Evolutionary conservation across 1,140 invertebrate genomes (phyloP).

Genomic region (Chelonus insularis): DNA sequence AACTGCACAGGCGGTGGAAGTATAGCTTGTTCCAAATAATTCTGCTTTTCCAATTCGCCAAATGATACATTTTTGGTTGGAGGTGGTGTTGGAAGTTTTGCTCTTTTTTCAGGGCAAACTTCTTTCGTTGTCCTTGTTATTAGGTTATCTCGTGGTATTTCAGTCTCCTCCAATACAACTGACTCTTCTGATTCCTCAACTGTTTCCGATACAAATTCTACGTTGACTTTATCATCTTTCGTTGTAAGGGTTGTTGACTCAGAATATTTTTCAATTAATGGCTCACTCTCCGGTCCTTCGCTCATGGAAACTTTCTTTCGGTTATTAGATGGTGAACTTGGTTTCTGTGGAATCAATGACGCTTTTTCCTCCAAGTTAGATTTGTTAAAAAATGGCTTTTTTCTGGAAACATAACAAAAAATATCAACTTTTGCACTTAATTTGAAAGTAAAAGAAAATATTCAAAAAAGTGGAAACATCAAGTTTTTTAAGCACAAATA

Average conservation of each 20-base stretch:
- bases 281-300: constrained; percentile 39
- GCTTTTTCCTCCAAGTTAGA: constrained; percentile 44
- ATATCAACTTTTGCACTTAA: not conserved
- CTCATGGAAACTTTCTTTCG: constrained; percentile 33
- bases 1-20: constrained; percentile 53
- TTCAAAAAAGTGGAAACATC: too few species aligned
- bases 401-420: constrained; percentile 43
- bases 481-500: too few species aligned
- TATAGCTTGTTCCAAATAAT: constrained; percentile 49
- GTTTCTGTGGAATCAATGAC: constrained; percentile 34
- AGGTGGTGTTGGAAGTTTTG: constrained; percentile 52
- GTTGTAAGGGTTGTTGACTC: constrained; percentile 26
- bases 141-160: constrained; percentile 37
- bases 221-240: constrained; percentile 35
- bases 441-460: too few species aligned
- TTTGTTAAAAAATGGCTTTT: constrained; percentile 51
- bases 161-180: constrained; percentile 43
- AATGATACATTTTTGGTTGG: constrained; percentile 57
- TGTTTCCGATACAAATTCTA: constrained; percentile 43
- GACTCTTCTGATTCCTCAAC: constrained; percentile 48
- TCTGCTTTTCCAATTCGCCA: constrained; percentile 50
- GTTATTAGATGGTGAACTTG: constrained; percentile 19
- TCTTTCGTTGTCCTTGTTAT: constrained; percentile 19
- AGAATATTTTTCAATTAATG: constrained; percentile 39
- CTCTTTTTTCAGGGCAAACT: constrained; percentile 36